A percentile compares a stretch with the other conserved stretches of the same genome.
Conservation (phyloP, 2,113 vertebrate genomes). For the Upupa epops region DNA sequence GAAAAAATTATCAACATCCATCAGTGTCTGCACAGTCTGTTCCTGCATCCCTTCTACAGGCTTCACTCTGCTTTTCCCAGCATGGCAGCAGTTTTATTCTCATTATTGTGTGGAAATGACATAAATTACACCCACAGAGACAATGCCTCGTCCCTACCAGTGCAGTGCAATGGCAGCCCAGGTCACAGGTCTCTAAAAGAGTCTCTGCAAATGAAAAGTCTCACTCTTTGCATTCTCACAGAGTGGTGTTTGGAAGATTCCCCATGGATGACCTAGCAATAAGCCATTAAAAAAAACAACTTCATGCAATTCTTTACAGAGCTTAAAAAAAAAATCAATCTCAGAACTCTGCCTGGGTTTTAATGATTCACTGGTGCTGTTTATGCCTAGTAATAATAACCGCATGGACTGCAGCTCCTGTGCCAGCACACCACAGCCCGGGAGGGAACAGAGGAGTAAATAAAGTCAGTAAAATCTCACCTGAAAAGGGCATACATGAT, state of each 20-base stretch:
- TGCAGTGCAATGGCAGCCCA: not conserved
- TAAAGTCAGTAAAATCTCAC: not conserved
- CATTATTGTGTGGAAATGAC: not conserved
- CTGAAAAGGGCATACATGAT: not conserved
- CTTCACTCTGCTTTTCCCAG: not conserved
- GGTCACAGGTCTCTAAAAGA: not conserved
- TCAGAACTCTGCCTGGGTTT: not conserved
- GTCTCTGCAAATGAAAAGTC: not conserved
- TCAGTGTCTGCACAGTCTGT: slow-evolving; percentile 6
- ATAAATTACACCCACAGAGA: not conserved
- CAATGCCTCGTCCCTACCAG: not conserved
- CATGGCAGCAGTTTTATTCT: not conserved
- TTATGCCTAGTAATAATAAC: slow-evolving; percentile 26
- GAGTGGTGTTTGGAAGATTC: not conserved
- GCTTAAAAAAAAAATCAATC: not conserved
- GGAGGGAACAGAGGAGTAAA: not conserved
- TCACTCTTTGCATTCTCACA: not conserved
- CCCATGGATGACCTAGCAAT: not conserved
- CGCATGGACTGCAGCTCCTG: not conserved
- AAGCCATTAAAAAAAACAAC: not conserved
- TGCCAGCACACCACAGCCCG: not conserved
- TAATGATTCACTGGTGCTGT: not conserved
- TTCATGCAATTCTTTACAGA: not conserved
- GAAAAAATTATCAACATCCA: not conserved
- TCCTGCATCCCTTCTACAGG: not conserved